Evolutionary conservation across 2,888 invertebrate genomes (phyloP), one percentile per base, ranked within the genome.

Genomic region (Taphrorychus bicolor): DNA sequence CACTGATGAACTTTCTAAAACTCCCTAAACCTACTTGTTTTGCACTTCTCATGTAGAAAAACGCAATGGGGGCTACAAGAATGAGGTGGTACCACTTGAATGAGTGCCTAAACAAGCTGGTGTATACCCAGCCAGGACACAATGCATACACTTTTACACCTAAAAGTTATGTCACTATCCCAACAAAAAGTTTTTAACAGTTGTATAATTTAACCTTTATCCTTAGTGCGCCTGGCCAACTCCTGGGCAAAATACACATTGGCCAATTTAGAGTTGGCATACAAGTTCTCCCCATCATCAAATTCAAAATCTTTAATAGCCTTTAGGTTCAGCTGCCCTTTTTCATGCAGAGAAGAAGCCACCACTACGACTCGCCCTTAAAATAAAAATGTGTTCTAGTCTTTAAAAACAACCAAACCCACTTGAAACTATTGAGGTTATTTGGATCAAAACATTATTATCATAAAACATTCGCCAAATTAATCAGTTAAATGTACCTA

Each of bases 111-210:
- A 91, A 92, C 53, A 94, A 82, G 70, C 89, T 89, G 0, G 93
- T 93, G 73, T 89, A 90, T 51, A 91, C 90, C 83, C 92, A 92
- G 5, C 93, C 94, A 0, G 94, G 94, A 75, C 92, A 93, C 70
- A 90, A 86, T 21, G 88, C 85, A 73, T 89, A 89, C 0, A 71
- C 69, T 19, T 62, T 66, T 21, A 70, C 52, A 48, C 62, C 67
- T 67, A 18, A 0, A 66, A 66, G 11, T 32, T 32, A 11, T 3
- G 3, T 32, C 32, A 32, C 7, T n/a, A n/a, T n/a, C n/a, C n/a
- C n/a, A n/a, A n/a, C n/a, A n/a, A n/a, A n/a, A n/a, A n/a, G n/a
- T n/a, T n/a, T n/a, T n/a, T n/a, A n/a, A n/a, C n/a, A n/a, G n/a
- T n/a, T n/a, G n/a, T 14, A n/a, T 45, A n/a, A 45, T 16, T 5